phyloP scores from a whole-genome alignment of 2,888 invertebrate genomes.

The Ditula angustiorana region DNA sequence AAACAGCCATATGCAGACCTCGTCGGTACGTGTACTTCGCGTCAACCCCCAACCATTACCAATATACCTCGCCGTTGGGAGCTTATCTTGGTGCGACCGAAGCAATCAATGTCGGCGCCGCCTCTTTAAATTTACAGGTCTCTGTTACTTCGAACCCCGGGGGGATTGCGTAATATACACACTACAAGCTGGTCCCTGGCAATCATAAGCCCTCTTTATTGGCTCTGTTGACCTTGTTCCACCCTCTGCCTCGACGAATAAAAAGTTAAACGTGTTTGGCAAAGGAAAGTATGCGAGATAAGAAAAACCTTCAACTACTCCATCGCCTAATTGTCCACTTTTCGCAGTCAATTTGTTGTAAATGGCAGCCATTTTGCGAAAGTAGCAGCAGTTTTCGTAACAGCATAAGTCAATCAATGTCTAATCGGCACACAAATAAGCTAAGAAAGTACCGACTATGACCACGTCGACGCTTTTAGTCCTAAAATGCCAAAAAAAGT shows the following conservation, averaged over 20 bases:
- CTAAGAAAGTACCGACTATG: background rate
- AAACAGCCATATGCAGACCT: background rate
- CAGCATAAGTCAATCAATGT: background rate
- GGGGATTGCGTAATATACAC: constrained; percentile 59
- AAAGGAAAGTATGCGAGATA: constrained; percentile 47
- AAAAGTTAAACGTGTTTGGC: constrained; percentile 36
- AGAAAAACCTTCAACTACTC: constrained; percentile 47
- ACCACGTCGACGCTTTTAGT: background rate
- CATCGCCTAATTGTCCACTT: constrained; percentile 48
- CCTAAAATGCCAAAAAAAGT: background rate
- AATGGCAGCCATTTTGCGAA: constrained; percentile 25
- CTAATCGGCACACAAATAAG: background rate
- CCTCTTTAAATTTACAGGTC: constrained; percentile 58
- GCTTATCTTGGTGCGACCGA: constrained; percentile 61
- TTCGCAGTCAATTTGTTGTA: constrained; percentile 47
- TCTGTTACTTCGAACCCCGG: constrained; percentile 47
- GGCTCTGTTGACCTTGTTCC: constrained; percentile 28
- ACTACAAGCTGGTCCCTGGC: constrained; percentile 54
- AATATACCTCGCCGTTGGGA: constrained; percentile 59
- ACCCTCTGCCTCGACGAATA: constrained; percentile 27
- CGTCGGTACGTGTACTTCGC: background rate
- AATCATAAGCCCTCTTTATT: constrained; percentile 45
- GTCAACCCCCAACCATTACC: constrained; percentile 52
- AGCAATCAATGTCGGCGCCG: constrained; percentile 62
- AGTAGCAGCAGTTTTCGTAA: constrained; percentile 9